Base-by-base conservation (phyloP, 1,140 invertebrate species). In the Helicoverpa armigera region DNA sequence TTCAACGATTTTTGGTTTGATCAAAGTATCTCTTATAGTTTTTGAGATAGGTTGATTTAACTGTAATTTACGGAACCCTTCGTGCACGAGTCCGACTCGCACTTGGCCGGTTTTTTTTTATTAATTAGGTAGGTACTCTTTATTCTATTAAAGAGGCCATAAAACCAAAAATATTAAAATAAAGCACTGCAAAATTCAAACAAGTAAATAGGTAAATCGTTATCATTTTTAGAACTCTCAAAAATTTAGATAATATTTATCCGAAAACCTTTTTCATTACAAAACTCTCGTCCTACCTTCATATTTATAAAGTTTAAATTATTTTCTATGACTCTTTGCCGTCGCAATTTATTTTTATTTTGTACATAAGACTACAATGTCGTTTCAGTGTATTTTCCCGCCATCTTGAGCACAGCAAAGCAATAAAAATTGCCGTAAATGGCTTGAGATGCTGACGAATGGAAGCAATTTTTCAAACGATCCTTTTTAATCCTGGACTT, bases 391-490 rank as follows among this genome's bases (percentile, higher is more conserved):
- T 51, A 72, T 51, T 53, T 13, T 53, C 16, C n/a, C 65, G 16
- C 65, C 10, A 18, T 51, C 18, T 16, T 51, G n/a, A n/a, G 18
- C 69, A 31, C 14, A 58, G n/a, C 58, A 73, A 73, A 73, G 70
- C 70, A 51, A 58, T 73, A 73, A 73, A 73, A 73, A 73, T 73
- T 56, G 70, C 54, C 70, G 56, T 43, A 73, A 73, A 73, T 58
- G 70, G 58, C 70, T 73, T 31, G 70, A 73, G 70, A 73, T 73
- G 56, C 70, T 73, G 70, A 73, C 70, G 58, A 73, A 73, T 73
- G 70, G 23, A n/a, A 43, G 70, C 70, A 73, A 73, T 73, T 56
- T 58, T 31, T 73, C 70, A 56, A 51, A 72, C 50, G 29, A 18
- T 73, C 13, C 54, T 18, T 14, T 43, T 16, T 58, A 73, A 58